phyloP scores from a whole-genome alignment of 1,140 invertebrate species.

The Gonatopus flavifemur region DNA sequence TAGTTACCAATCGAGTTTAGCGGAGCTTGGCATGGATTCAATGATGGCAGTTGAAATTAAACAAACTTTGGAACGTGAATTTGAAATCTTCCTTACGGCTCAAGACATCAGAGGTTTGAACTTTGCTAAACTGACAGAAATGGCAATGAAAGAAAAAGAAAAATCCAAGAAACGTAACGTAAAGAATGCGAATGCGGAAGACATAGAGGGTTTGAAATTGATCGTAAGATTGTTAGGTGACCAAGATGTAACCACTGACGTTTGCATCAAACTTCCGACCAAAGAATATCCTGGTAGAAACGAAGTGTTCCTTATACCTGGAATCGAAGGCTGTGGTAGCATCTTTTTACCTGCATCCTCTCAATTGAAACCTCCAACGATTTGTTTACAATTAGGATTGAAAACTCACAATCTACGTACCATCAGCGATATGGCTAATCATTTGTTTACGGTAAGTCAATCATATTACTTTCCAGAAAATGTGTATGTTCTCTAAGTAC shows the following conservation, averaged over 20 bases:
- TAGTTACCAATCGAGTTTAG: conserved; percentile 65
- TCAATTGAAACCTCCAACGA: conserved; percentile 61
- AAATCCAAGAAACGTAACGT: conserved; percentile 19
- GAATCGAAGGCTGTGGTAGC: conserved; percentile 65
- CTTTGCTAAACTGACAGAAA: conserved; percentile 60
- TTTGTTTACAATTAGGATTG: conserved; percentile 63
- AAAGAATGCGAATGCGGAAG: conserved; percentile 5
- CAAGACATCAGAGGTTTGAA: conserved; percentile 69
- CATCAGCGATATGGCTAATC: conserved; percentile 42
- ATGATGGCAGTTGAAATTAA: conserved; percentile 83
- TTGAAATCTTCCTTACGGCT: conserved; percentile 69
- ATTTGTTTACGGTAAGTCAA: conserved; percentile 47
- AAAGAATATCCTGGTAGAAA: conserved; percentile 32
- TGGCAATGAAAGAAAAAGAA: conserved; percentile 35
- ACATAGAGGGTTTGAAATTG: conserved; percentile 41
- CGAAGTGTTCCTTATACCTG: conserved; percentile 67
- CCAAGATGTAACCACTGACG: conserved; percentile 25
- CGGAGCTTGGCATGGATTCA: conserved; percentile 80
- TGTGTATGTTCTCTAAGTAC: too few relatives aligned
- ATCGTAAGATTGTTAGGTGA: conserved; percentile 40
- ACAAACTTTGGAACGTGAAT: conserved; percentile 74
- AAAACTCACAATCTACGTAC: conserved; percentile 11
- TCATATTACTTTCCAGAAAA: neutral
- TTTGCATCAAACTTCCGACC: conserved; percentile 41
- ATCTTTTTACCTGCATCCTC: conserved; percentile 58